Evolutionary conservation across 2,113 vertebrate species (phyloP).

Genomic region (Silurus glanis): DNA sequence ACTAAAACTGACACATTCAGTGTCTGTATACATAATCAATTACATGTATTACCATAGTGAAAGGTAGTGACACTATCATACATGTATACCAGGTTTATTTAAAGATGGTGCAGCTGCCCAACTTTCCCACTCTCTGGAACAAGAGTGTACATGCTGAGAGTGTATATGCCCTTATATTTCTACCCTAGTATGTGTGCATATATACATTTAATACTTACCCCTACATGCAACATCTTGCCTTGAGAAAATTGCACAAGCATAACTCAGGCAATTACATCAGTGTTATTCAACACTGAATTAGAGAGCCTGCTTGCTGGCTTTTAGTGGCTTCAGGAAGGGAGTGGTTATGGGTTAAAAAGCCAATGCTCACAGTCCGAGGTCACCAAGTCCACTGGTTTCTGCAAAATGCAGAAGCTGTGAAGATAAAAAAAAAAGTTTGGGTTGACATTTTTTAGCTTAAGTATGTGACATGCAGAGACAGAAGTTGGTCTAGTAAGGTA

Average conservation of each 20-base stretch:
- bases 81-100: neutral
- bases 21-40: neutral
- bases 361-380: slow-evolving; percentile 41
- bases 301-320: slow-evolving; percentile 17
- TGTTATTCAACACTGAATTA: slow-evolving; percentile 40
- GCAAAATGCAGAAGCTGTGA: slow-evolving; percentile 22
- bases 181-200: neutral
- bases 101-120: neutral
- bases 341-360: slow-evolving; percentile 36
- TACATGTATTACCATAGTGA: slow-evolving; percentile 2
- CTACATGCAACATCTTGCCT: slow-evolving; percentile 41
- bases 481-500: neutral
- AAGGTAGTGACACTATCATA: neutral
- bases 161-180: neutral
- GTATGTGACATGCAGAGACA: slow-evolving; percentile 35
- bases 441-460: neutral
- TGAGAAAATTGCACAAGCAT: slow-evolving; percentile 12
- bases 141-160: neutral
- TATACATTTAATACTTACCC: neutral
- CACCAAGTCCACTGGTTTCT: slow-evolving; percentile 31
- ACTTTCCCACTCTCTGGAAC: neutral
- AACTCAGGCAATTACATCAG: slow-evolving; percentile 37
- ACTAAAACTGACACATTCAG: neutral
- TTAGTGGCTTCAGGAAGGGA: slow-evolving; percentile 35
- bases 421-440: slow-evolving; percentile 11